phyloP scores from a whole-genome alignment of 2,797 vertebrate species.

The Centropyge bicolor region DNA sequence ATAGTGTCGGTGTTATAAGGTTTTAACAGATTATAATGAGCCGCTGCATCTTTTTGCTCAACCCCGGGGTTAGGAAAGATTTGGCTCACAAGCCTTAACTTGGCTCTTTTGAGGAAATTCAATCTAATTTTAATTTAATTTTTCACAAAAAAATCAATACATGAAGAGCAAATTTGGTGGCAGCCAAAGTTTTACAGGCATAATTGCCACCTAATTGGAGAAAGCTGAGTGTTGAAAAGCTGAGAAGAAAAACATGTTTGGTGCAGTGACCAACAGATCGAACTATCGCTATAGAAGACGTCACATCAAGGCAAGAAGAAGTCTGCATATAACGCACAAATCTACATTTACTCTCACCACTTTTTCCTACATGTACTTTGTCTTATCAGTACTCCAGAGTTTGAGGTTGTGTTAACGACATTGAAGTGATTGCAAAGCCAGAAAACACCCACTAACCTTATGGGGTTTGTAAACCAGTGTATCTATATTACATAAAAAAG shows the following conservation, averaged over 20 bases:
- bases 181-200: conserved; percentile 10
- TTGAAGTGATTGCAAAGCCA: conserved; percentile 4
- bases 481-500: conserved; percentile 46
- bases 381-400: background rate
- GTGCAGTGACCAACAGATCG: background rate
- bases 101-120: conserved; percentile 17
- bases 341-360: background rate
- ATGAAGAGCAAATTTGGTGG: background rate
- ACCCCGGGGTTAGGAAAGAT: background rate
- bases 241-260: background rate
- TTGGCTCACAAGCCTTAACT: background rate
- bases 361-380: background rate
- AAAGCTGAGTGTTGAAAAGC: conserved; percentile 1
- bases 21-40: background rate
- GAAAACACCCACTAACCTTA: conserved; percentile 7
- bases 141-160: conserved; percentile 24
- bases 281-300: background rate
- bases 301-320: background rate
- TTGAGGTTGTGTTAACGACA: background rate
- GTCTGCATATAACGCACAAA: background rate
- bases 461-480: conserved; percentile 26
- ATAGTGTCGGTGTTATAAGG: background rate
- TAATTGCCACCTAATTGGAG: conserved; percentile 8
- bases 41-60: background rate
- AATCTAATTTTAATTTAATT: conserved; percentile 26